phyloP scores from a whole-genome alignment of 2,888 invertebrate genomes.

The Hypsopygia costalis region DNA sequence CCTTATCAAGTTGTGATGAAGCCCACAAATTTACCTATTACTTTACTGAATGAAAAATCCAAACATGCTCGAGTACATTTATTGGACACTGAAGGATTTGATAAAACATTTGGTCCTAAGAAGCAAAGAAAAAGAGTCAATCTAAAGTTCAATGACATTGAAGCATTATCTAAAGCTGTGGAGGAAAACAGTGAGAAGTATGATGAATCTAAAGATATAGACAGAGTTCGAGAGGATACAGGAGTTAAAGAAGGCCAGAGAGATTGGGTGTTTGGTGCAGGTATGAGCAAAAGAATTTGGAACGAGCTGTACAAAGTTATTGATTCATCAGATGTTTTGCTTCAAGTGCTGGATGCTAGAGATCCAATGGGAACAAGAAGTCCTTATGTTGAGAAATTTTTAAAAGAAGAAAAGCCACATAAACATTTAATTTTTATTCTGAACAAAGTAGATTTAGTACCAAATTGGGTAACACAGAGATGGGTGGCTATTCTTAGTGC shows the following conservation, averaged over 20 bases:
- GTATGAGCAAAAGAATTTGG: slow-evolving; percentile 99
- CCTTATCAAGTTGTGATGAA: slow-evolving; percentile 99
- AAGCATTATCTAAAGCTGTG: slow-evolving; percentile 87
- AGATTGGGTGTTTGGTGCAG: slow-evolving; percentile 97
- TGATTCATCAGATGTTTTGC: slow-evolving; percentile 98
- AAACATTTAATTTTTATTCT: slow-evolving; percentile 98
- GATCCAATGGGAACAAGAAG: slow-evolving; percentile 98
- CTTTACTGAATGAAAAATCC: slow-evolving; percentile 94
- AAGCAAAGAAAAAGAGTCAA: slow-evolving; percentile 95
- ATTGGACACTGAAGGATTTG: slow-evolving; percentile 96
- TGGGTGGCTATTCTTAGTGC: slow-evolving; percentile 97
- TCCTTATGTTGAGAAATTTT: slow-evolving; percentile 93
- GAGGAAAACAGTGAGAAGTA: slow-evolving; percentile 88
- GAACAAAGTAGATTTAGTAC: slow-evolving; percentile 98
- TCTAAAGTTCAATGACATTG: slow-evolving; percentile 86
- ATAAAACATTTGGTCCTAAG: slow-evolving; percentile 97
- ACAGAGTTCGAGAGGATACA: slow-evolving; percentile 89
- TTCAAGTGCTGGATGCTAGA: slow-evolving; percentile 97
- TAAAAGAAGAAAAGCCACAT: slow-evolving; percentile 96
- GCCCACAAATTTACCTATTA: slow-evolving; percentile 96
- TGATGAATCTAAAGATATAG: slow-evolving; percentile 89
- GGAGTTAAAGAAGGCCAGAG: slow-evolving; percentile 90
- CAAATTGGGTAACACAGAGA: slow-evolving; percentile 98
- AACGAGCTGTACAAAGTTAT: slow-evolving; percentile 99
- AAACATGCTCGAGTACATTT: slow-evolving; percentile 96